phyloP scores from a whole-genome alignment of 2,797 vertebrate species.

The Alcedo quadribrachys region DNA sequence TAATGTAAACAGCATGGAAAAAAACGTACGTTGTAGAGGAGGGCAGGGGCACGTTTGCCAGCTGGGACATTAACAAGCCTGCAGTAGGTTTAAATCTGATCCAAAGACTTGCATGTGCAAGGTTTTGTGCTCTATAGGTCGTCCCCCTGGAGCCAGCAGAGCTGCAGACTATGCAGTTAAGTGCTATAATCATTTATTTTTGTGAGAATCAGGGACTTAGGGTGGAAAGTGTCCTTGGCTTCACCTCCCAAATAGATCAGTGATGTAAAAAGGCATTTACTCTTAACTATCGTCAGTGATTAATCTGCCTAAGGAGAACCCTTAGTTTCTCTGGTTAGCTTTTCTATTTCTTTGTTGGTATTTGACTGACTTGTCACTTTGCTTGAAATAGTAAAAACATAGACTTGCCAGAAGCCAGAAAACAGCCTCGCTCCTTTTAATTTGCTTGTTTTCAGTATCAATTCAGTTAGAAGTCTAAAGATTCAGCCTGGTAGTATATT shows the following conservation, averaged over 20 bases:
- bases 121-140: background rate
- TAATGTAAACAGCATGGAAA: constrained; percentile 46
- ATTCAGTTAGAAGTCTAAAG: background rate
- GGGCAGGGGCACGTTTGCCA: background rate
- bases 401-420: constrained; percentile 12
- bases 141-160: background rate
- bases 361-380: constrained; percentile 44
- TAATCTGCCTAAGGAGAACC: constrained; percentile 9
- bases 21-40: background rate
- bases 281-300: background rate
- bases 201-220: background rate
- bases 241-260: constrained; percentile 1
- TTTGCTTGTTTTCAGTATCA: background rate
- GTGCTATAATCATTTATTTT: background rate
- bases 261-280: constrained; percentile 6
- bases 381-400: background rate
- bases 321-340: background rate
- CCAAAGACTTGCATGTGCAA: background rate
- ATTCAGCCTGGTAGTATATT: background rate
- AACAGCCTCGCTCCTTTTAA: background rate
- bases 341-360: constrained; percentile 3
- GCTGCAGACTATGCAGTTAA: background rate
- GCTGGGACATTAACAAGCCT: background rate
- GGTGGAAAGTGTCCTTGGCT: background rate
- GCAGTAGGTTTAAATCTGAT: background rate